These are phyloP conservation scores for Drosophila suboccidentalis DNA, from an alignment of 2,888 invertebrate genomes.

Conservation along the genomic window DNA sequence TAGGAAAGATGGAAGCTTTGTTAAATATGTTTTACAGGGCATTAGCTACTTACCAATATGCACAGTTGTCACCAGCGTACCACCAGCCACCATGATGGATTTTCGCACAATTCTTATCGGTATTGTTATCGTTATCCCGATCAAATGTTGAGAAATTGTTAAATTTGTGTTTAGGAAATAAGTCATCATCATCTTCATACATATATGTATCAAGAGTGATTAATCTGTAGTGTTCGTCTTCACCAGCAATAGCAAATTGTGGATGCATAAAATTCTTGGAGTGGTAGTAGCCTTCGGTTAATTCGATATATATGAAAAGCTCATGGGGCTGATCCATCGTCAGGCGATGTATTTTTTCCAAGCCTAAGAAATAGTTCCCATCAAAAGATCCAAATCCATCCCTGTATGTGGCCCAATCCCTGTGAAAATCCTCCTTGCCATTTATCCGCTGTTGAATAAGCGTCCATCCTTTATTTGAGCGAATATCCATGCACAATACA, in stretches of 20 bases:
- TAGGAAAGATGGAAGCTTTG: background rate
- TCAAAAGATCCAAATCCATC: background rate
- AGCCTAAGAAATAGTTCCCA: background rate
- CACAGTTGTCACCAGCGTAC: too few species aligned
- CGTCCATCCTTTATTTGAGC: background rate
- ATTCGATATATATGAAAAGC: background rate
- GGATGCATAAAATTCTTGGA: too few species aligned
- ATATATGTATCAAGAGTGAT: background rate
- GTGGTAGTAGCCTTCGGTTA: too few species aligned
- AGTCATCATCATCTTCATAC: too few species aligned
- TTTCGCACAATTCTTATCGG: too few species aligned
- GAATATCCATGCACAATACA: background rate
- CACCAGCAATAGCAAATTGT: background rate
- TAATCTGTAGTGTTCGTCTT: background rate
- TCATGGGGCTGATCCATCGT: background rate
- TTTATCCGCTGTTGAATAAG: background rate
- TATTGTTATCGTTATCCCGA: background rate
- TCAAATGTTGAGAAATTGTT: background rate
- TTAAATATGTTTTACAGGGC: too few species aligned
- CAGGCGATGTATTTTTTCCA: conserved; percentile 3
- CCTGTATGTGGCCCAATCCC: background rate
- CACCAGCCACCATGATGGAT: too few species aligned
- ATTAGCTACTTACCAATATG: too few species aligned
- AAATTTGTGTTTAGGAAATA: background rate
- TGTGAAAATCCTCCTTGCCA: background rate